These are phyloP conservation scores for Tachyglossus aculeatus DNA, from an alignment of 2,797 vertebrate genomes.

Conservation along the genomic window DNA sequence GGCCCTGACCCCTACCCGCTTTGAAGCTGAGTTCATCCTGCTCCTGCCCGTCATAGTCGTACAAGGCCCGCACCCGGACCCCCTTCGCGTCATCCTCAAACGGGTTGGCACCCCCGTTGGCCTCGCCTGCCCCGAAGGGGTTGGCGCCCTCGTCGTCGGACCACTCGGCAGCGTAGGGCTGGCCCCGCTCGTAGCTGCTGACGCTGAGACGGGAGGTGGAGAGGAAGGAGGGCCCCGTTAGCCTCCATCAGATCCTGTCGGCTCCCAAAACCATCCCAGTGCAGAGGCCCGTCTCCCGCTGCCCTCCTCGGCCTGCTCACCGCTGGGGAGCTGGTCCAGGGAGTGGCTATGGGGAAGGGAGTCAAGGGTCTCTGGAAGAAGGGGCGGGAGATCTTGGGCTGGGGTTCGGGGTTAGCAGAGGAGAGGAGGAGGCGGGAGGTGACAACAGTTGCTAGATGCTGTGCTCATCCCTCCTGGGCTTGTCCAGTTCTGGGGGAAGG, in stretches of 20 bases:
- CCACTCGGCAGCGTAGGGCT: conserved; percentile 92
- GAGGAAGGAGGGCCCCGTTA: not conserved
- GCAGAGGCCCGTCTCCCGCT: too few relatives aligned
- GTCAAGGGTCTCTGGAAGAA: too few relatives aligned
- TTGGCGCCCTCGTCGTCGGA: conserved; percentile 93
- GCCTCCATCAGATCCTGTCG: too few relatives aligned
- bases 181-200: conserved; percentile 94
- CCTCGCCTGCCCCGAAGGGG: conserved; percentile 84
- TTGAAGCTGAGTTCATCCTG: conserved; percentile 97
- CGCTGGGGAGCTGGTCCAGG: too few relatives aligned
- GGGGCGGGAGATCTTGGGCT: too few relatives aligned
- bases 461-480: too few relatives aligned
- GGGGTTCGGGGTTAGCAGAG: too few relatives aligned
- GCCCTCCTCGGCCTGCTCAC: too few relatives aligned
- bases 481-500: too few relatives aligned
- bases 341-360: not conserved
- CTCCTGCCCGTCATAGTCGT: conserved; percentile 97
- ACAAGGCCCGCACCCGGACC: conserved; percentile 90
- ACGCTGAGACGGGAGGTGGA: conserved; percentile 73
- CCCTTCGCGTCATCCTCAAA: conserved; percentile 90
- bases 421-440: too few relatives aligned
- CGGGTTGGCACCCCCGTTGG: conserved; percentile 88
- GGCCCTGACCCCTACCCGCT: conserved; percentile 78
- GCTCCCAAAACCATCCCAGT: too few relatives aligned
- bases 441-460: too few relatives aligned